Percentiles rank a stretch among this genome's conserved stretches.
phyloP scores from a whole-genome alignment of 2,888 invertebrate species.

The Heteropelma amictum region DNA sequence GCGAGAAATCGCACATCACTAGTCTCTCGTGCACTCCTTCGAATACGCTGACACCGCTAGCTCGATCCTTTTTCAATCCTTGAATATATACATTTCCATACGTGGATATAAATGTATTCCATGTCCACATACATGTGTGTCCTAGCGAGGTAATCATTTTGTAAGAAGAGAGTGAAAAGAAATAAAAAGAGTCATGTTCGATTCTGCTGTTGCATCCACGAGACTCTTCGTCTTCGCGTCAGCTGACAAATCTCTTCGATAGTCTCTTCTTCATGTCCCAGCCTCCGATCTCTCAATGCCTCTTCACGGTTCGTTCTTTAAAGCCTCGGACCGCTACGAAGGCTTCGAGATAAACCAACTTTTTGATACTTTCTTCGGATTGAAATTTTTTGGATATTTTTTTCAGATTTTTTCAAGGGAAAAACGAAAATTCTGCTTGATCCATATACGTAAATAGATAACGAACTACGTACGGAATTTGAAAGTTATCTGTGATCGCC shows the following conservation, averaged over 20 bases:
- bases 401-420: no score
- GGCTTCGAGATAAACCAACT: no score
- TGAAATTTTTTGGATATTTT: no score
- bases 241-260: not conserved
- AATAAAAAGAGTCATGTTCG: slow-evolving; percentile 30
- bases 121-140: no score
- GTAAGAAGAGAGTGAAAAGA: slow-evolving; percentile 9
- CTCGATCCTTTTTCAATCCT: slow-evolving; percentile 45
- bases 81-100: not conserved
- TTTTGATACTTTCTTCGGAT: no score
- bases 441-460: no score
- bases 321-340: no score
- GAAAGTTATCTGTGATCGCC: no score
- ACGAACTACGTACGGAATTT: no score
- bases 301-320: no score
- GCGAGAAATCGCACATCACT: slow-evolving; percentile 25
- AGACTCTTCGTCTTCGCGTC: slow-evolving; percentile 4
- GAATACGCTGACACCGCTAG: slow-evolving; percentile 62
- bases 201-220: slow-evolving; percentile 9
- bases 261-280: not conserved
- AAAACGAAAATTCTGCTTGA: no score
- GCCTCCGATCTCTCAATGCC: no score
- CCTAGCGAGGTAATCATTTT: slow-evolving; percentile 23
- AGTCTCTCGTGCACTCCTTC: slow-evolving; percentile 50
- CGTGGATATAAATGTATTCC: not conserved